Base-by-base conservation (phyloP, 2,113 vertebrate species). In the Cisticola juncidis region DNA sequence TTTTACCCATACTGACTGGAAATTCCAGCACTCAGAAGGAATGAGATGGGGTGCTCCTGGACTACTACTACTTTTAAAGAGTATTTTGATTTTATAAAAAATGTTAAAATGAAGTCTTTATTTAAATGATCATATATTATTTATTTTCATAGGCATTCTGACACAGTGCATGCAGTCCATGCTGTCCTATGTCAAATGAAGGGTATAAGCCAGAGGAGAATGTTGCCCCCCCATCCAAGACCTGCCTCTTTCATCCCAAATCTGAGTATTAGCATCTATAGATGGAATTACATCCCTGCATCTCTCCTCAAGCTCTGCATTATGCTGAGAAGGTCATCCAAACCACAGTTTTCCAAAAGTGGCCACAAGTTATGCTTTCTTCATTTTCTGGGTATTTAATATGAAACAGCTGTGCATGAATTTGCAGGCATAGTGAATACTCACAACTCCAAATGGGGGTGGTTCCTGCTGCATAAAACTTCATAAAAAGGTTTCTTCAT, bases 361-460 rank as follows among this genome's bases (percentile, higher is more conserved):
- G 23, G 44, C 65, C 74, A 79, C 85, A 57, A 90, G 45, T 66
- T 86, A 60, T 48, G 61, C 24, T 56, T 86, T 85, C 70, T 65
- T 85, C 56, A 62, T 90, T 93, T 88, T 86, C 76, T 66, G 71
- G 25, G n/a, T 86, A 77, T 76, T 54, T 88, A 92, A 95, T 56
- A 61, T 9, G 8, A 86, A 94, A 88, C 68, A 95, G 68, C 58
- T 86, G 72, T 50, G 70, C 57, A 82, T 61, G 76, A 69, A 80
- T 61, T 77, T 77, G 45, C 36, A 92, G 42, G 54, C 25, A 0
- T 31, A 68, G 35, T 29, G 48, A 94, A 57, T 14, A 44, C n/a
- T 77, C 54, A 50, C 13, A 79, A 12, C 15, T 93, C 42, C 83
- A 86, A 40, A 31, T 83, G 83, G n/a, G 81, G 58, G n/a, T 69